These are phyloP conservation scores for Elymnias hypermnestra DNA, from an alignment of 1,140 invertebrate species.

Conservation along the genomic window DNA sequence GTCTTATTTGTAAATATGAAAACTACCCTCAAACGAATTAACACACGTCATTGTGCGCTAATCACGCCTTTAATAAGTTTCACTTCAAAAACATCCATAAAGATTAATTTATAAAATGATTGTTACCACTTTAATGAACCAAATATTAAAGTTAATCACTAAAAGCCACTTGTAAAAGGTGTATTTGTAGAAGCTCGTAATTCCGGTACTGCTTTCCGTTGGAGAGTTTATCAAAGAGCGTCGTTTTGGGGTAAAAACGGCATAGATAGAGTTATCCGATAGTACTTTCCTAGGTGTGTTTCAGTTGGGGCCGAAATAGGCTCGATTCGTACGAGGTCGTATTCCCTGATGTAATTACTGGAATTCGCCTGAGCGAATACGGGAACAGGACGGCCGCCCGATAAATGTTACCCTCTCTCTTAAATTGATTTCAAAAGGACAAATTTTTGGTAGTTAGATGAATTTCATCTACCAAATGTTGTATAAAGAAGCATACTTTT, in stretches of 20 bases:
- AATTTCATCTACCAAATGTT: no score
- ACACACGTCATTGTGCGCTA: no score
- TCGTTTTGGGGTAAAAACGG: background rate
- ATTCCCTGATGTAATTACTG: constrained; percentile 69
- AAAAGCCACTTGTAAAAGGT: no score
- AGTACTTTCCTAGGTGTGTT: constrained; percentile 4
- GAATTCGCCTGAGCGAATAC: constrained; percentile 42
- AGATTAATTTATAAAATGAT: no score
- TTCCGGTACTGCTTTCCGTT: background rate
- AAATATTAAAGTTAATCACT: no score
- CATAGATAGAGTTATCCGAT: constrained; percentile 10
- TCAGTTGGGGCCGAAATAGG: constrained; percentile 15
- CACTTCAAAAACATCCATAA: no score
- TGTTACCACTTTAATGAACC: no score
- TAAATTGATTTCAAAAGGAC: constrained; percentile 9
- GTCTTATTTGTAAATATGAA: no score
- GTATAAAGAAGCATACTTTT: no score
- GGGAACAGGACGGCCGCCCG: constrained; percentile 57
- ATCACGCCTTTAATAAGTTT: no score
- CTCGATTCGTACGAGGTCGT: constrained; percentile 26
- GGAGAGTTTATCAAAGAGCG: constrained; percentile 6
- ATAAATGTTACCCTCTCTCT: constrained; percentile 13
- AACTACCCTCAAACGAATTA: no score
- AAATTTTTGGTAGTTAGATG: no score
- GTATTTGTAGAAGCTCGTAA: background rate